phyloP scores from a whole-genome alignment of 2,113 vertebrate genomes.

The Barbus barbus region DNA sequence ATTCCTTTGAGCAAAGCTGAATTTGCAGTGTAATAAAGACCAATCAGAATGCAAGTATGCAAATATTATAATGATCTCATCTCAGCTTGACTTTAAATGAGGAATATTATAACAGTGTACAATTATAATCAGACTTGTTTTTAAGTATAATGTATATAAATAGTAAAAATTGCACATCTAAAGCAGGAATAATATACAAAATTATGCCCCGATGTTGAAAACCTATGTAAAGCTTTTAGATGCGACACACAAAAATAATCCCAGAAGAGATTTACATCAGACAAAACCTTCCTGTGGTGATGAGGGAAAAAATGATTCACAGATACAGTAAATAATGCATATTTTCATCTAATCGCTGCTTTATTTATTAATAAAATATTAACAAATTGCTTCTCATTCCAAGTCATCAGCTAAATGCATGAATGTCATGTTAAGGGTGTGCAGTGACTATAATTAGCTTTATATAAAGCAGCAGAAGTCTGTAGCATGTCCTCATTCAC shows the following conservation, averaged over 20 bases:
- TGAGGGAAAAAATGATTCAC: background rate
- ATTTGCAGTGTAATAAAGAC: background rate
- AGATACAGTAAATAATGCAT: background rate
- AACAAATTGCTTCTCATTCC: background rate
- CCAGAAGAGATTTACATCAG: background rate
- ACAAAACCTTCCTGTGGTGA: background rate
- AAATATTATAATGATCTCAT: background rate
- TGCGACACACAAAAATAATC: background rate
- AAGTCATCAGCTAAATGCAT: background rate
- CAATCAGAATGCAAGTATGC: background rate
- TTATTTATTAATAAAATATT: too few species aligned
- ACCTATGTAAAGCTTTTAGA: background rate
- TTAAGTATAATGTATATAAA: background rate
- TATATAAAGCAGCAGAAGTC: conserved; percentile 13
- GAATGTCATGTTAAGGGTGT: background rate
- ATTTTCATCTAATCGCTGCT: background rate
- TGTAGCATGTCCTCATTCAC: background rate
- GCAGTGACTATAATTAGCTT: background rate
- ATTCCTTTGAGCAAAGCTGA: too few species aligned
- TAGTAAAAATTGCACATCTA: background rate
- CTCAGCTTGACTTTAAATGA: background rate
- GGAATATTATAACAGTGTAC: background rate
- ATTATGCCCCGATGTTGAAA: too few species aligned
- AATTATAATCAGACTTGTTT: background rate
- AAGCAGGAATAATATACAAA: background rate